Base-by-base conservation (phyloP, 2,113 vertebrate species). In the Phylloscopus trochiloides region DNA sequence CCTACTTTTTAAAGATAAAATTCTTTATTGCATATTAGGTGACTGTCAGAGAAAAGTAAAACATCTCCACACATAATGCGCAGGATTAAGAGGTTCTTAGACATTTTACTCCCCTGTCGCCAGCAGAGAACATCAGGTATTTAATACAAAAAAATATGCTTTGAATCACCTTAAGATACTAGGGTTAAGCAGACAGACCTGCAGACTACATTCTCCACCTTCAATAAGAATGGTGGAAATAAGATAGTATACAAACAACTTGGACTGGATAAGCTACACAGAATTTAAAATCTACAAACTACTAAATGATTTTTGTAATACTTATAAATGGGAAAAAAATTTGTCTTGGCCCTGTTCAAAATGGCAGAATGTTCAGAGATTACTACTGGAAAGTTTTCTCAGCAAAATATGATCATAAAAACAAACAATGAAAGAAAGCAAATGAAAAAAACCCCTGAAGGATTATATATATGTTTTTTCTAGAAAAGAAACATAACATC, bases 251-350 rank as follows among this genome's bases (percentile, higher is more conserved):
- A 61, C 10, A 65, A 63, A 51, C 14, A 72, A 58, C 20, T 42
- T 59, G 22, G 6, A 66, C 9, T 71, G 14, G 34, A 34, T n/a
- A 6, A 76, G 8, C 10, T 38, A 40, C 0, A 1, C 1, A 34
- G 9, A 65, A 65, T 65, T 90, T 25, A 61, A 86, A 82, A 71
- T 42, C 29, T 86, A 50, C 26, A 50, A 36, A 4, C 25, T 26
- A 54, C 40, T 42, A 67, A 75, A 32, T 62, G 0, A 47, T 58
- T 86, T 75, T 24, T 83, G 22, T 28, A 70, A 17, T 14, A 57
- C 9, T 48, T 76, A 42, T 10, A 71, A 85, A 51, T 0, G 3
- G 7, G 62, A 15, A 82, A 89, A 93, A 25, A 70, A 70, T 24
- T 17, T 15, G 45, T 25, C 55, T 25, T 77, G 12, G 17, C 28